Percentiles rank a stretch among this genome's conserved stretches.
Conservation (phyloP, 1,140 invertebrate species). For the Manduca sexta region DNA sequence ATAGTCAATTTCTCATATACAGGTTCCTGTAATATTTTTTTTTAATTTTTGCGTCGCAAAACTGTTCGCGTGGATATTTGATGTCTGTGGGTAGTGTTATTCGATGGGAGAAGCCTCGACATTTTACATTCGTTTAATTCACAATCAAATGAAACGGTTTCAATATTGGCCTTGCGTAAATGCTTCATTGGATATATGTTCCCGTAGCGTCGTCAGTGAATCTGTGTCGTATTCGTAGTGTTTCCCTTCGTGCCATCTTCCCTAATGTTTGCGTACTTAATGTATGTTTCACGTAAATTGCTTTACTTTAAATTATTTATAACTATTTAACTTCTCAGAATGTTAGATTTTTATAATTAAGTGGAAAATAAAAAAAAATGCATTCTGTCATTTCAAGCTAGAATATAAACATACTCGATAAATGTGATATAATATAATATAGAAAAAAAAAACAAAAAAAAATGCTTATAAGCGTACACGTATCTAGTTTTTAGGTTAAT, state of each 20-base stretch:
- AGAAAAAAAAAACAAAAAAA: slow-evolving; percentile 56
- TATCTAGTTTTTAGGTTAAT: slow-evolving; percentile 45
- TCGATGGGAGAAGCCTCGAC: no score
- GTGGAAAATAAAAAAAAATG: slow-evolving; percentile 40
- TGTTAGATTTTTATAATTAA: slow-evolving; percentile 42
- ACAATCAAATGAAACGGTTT: no score
- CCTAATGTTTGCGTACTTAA: slow-evolving; percentile 37
- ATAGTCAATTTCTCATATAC: no score
- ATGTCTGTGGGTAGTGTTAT: no score
- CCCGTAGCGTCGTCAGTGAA: no score
- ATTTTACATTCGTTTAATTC: no score
- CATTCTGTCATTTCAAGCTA: slow-evolving; percentile 30
- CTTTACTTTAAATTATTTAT: slow-evolving; percentile 25
- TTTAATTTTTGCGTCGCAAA: no score
- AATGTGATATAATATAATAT: slow-evolving; percentile 59
- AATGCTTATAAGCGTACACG: slow-evolving; percentile 58
- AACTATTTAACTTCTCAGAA: slow-evolving; percentile 19
- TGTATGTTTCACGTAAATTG: slow-evolving; percentile 24
- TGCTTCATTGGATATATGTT: no score
- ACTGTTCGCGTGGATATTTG: no score
- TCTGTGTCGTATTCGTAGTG: neutral
- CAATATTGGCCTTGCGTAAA: no score
- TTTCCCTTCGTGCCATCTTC: slow-evolving; percentile 32
- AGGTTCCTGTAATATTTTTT: no score
- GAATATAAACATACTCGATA: slow-evolving; percentile 60